Percentiles rank a stretch among this genome's conserved stretches.
Evolutionary conservation across 2,797 vertebrate species (phyloP).

Genomic region (Microctenopoma stevenorrisi): DNA sequence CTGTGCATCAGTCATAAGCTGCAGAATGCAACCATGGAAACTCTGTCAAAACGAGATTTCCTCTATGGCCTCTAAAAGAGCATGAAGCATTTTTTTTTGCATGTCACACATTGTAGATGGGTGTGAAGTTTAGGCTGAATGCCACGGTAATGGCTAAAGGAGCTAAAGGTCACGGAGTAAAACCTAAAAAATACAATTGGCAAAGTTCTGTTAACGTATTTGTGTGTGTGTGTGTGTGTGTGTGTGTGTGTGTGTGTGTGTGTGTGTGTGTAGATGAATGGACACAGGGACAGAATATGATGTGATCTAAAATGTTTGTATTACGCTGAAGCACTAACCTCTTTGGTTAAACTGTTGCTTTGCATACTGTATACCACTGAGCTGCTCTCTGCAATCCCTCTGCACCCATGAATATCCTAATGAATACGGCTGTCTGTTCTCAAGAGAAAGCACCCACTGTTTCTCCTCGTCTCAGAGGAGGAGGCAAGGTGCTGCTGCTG

Average conservation of each 20-base stretch:
- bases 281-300: accelerated
- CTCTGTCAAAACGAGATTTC: constrained; percentile 38
- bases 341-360: constrained; percentile 55
- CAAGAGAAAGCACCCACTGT: constrained; percentile 81
- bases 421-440: constrained; percentile 80
- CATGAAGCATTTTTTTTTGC: constrained; percentile 3
- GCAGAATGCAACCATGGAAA: constrained; percentile 50
- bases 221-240: not conserved
- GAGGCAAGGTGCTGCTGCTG: constrained; percentile 70
- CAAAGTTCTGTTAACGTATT: not conserved
- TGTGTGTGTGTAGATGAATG: not conserved
- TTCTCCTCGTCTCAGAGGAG: constrained; percentile 68
- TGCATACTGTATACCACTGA: constrained; percentile 61
- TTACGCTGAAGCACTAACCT: constrained; percentile 13
- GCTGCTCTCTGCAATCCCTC: constrained; percentile 59
- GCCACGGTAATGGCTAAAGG: not conserved
- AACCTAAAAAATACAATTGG: constrained; percentile 6
- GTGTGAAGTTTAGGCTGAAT: not conserved
- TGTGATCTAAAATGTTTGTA: constrained; percentile 14
- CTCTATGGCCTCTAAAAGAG: constrained; percentile 27
- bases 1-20: constrained; percentile 48
- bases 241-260: not conserved
- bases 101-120: constrained; percentile 6
- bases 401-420: constrained; percentile 65
- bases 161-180: not conserved